These are phyloP conservation scores for Pseudorasbora parva DNA, from an alignment of 2,113 vertebrate genomes.

Conservation along the genomic window DNA sequence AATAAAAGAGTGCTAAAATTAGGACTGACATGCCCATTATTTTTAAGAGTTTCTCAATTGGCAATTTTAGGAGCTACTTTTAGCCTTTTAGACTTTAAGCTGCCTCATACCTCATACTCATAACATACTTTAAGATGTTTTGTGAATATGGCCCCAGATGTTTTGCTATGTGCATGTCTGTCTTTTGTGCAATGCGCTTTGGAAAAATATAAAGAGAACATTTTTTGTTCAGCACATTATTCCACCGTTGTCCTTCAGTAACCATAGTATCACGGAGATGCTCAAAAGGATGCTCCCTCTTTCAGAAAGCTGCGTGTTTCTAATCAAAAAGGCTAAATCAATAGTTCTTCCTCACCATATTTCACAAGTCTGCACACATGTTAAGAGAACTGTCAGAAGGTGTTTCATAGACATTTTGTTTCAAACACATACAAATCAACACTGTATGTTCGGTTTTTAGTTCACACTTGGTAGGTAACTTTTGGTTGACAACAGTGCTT, in stretches of 20 bases:
- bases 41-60: too few relatives aligned
- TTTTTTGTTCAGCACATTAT: background rate
- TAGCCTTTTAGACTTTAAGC: too few relatives aligned
- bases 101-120: too few relatives aligned
- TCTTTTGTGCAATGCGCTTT: too few relatives aligned
- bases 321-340: background rate
- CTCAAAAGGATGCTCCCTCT: background rate
- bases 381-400: background rate
- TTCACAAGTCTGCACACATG: background rate
- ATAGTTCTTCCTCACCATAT: slow-evolving; percentile 1
- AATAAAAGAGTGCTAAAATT: too few relatives aligned
- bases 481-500: background rate
- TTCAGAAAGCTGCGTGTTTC: background rate
- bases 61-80: too few relatives aligned
- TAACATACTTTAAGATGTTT: too few relatives aligned
- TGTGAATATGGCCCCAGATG: too few relatives aligned
- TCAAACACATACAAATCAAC: background rate
- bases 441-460: background rate
- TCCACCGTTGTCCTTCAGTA: background rate
- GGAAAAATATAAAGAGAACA: background rate
- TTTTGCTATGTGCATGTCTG: too few relatives aligned
- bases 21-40: too few relatives aligned
- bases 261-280: background rate
- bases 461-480: background rate
- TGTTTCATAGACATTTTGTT: background rate